Evolutionary conservation across 2,797 vertebrate genomes (phyloP).

Genomic region (Argya squamiceps): DNA sequence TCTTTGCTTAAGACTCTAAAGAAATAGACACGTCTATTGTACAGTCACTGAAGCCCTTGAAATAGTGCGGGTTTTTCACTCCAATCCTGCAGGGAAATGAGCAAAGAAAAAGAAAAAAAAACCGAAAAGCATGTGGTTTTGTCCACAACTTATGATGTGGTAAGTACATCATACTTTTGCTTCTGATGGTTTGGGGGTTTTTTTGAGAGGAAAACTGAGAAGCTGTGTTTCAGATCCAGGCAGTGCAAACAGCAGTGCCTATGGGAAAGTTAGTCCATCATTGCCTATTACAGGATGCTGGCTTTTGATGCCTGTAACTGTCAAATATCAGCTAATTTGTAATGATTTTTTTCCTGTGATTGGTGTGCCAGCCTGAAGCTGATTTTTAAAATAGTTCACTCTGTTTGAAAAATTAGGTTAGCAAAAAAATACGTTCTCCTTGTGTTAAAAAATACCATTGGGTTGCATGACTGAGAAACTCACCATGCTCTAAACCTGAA

Average conservation of each 20-base stretch:
- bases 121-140: background rate
- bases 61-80: background rate
- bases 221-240: background rate
- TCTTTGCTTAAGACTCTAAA: background rate
- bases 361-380: background rate
- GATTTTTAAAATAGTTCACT: background rate
- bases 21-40: background rate
- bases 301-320: background rate
- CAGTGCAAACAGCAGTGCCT: background rate
- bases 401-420: background rate
- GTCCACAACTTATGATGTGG: background rate
- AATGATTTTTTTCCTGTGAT: background rate
- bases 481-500: background rate
- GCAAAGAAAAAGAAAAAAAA: background rate
- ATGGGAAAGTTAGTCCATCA: background rate
- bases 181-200: background rate
- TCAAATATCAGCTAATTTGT: constrained; percentile 5
- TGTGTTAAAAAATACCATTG: background rate
- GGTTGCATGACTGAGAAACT: background rate
- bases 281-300: background rate
- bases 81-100: background rate
- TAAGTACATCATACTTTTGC: background rate
- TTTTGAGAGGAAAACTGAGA: background rate
- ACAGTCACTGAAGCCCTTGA: background rate
- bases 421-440: background rate